Conservation (phyloP, 1,140 invertebrate species). For the Drosophila aff. region DNA sequence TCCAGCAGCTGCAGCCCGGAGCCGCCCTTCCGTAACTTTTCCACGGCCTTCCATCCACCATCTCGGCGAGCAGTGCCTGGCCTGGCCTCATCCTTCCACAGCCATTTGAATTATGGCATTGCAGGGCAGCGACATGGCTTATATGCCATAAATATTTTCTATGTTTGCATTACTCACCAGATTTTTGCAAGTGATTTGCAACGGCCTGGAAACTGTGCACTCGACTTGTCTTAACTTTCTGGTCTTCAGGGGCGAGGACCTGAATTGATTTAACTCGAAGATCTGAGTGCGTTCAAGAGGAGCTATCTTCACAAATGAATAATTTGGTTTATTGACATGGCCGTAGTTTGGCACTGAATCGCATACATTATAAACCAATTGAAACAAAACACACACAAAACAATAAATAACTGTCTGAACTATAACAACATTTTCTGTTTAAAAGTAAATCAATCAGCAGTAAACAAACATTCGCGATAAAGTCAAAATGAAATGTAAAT, state of each 20-base stretch:
- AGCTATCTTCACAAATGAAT: constrained; percentile 45
- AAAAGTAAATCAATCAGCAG: constrained; percentile 11
- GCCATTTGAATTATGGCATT: constrained; percentile 81
- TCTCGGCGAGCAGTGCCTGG: constrained; percentile 24
- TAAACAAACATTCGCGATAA: constrained; percentile 6
- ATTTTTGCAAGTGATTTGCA: constrained; percentile 79
- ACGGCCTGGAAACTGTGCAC: constrained; percentile 74
- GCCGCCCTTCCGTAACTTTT: constrained; percentile 44
- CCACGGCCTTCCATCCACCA: constrained; percentile 20
- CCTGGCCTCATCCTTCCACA: constrained; percentile 34
- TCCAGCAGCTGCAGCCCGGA: constrained; percentile 61
- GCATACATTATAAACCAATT: constrained; percentile 2
- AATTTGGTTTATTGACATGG: constrained; percentile 22
- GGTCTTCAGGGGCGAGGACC: constrained; percentile 21
- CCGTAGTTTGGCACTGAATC: not conserved
- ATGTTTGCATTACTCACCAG: constrained; percentile 80
- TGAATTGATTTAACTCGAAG: constrained; percentile 56
- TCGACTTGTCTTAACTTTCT: constrained; percentile 50
- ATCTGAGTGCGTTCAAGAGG: constrained; percentile 31
- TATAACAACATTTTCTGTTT: not conserved
- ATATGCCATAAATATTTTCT: constrained; percentile 79
- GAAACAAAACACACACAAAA: not conserved
- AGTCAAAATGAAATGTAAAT: not conserved
- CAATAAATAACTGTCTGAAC: not conserved
- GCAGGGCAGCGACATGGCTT: constrained; percentile 75